Conservation (phyloP, 35 echinoderm and acorn worm genomes). For the Nesometra sesokonis region DNA sequence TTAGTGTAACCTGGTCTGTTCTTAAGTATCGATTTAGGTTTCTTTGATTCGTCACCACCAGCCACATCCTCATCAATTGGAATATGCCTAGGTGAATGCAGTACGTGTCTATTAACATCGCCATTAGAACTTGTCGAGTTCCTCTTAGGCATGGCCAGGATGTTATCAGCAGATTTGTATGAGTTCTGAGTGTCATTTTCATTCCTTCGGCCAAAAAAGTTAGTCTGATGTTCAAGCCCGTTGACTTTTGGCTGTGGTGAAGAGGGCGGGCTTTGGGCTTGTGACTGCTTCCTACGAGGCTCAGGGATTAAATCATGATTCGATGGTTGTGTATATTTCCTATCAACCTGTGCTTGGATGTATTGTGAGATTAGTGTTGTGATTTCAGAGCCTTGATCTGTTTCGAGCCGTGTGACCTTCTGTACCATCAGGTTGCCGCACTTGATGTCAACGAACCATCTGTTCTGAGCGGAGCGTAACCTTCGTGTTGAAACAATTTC, state of each 20-base stretch:
- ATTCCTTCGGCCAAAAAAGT: not conserved
- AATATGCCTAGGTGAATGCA: not conserved
- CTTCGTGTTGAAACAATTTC: slow-evolving; percentile 54
- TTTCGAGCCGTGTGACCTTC: slow-evolving; percentile 42
- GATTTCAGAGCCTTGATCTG: slow-evolving; percentile 35
- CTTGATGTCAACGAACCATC: slow-evolving; percentile 60
- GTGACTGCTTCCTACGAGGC: not conserved
- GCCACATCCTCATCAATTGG: not conserved
- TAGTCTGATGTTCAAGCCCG: not conserved
- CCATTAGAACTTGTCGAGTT: not conserved
- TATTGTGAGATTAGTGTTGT: slow-evolving; percentile 14
- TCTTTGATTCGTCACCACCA: not conserved
- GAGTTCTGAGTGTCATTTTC: not conserved
- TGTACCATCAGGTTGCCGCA: slow-evolving; percentile 71
- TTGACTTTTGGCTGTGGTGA: not conserved
- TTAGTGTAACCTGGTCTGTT: not conserved
- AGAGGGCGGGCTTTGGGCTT: not conserved
- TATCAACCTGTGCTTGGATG: slow-evolving; percentile 14
- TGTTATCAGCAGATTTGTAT: not conserved
- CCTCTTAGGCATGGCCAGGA: not conserved
- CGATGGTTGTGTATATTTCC: not conserved
- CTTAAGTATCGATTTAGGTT: not conserved
- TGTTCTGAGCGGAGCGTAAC: slow-evolving; percentile 39
- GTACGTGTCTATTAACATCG: not conserved
- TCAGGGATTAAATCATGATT: not conserved